Conservation (phyloP, 2,888 invertebrate genomes). For the Cephus nigrinus region DNA sequence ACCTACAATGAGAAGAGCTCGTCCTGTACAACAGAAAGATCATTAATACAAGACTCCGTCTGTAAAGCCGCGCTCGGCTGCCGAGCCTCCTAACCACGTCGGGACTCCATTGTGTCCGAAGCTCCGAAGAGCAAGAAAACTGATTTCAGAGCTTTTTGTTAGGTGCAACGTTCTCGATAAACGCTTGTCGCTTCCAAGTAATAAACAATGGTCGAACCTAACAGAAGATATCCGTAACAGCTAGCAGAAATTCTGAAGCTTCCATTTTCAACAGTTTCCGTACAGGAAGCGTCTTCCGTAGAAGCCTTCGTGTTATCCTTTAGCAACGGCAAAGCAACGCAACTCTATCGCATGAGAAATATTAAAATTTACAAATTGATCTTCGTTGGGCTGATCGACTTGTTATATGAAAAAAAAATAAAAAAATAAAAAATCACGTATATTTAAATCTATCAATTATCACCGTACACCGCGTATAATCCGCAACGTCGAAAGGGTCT, state of each 20-base stretch:
- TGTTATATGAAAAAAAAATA: too few species aligned
- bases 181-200: not conserved
- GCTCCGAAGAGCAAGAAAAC: conserved; percentile 14
- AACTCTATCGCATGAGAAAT: not conserved
- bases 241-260: not conserved
- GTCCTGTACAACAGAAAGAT: conserved; percentile 31
- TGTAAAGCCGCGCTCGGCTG: conserved; percentile 12
- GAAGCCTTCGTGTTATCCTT: not conserved
- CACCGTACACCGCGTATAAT: not conserved
- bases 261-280: not conserved
- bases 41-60: conserved; percentile 51
- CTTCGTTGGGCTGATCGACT: not conserved
- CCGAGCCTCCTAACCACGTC: conserved; percentile 17
- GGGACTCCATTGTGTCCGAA: conserved; percentile 39
- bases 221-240: not conserved
- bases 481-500: not conserved
- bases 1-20: not conserved
- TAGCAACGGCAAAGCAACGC: not conserved
- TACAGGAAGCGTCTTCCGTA: not conserved
- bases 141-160: not conserved
- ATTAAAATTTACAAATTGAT: not conserved
- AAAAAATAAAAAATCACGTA: not conserved
- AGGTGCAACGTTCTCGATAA: not conserved
- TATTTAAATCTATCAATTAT: not conserved
- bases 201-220: not conserved